Percentiles rank a stretch among this genome's conserved stretches.
Evolutionary conservation across 92 coral and sea anemone genomes (phyloP).

Genomic region (Montipora capitata): DNA sequence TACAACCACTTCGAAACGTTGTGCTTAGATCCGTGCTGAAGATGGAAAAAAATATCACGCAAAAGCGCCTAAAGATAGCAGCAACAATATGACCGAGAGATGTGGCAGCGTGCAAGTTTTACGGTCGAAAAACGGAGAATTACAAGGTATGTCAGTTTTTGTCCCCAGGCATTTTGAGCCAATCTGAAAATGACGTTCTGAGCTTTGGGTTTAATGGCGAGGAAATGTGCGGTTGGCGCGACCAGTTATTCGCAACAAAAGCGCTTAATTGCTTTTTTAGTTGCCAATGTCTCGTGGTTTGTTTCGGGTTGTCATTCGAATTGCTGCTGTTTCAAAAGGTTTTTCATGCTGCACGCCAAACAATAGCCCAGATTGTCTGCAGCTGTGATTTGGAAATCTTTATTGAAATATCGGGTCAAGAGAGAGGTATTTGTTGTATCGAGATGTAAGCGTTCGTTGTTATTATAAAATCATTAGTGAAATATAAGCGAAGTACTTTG

Average conservation of each 20-base stretch:
- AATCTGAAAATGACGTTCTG: not conserved
- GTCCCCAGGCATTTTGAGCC: not conserved
- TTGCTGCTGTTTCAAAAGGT: not conserved
- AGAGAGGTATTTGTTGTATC: slow-evolving; percentile 28
- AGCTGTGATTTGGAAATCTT: slow-evolving; percentile 23
- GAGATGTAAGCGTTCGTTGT: slow-evolving; percentile 16
- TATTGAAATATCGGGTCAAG: slow-evolving; percentile 58
- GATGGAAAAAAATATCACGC: slow-evolving; percentile 10
- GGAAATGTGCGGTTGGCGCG: slow-evolving; percentile 28
- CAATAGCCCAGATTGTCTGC: not conserved
- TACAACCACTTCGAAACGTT: slow-evolving; percentile 7
- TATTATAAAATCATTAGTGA: slow-evolving; percentile 11
- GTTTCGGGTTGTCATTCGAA: slow-evolving; percentile 1
- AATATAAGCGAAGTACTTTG: not conserved
- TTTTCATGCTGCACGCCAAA: not conserved
- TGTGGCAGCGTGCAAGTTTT: slow-evolving; percentile 16
- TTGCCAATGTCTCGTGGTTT: slow-evolving; percentile 12
- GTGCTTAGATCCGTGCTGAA: slow-evolving; percentile 5
- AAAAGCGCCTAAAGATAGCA: not conserved
- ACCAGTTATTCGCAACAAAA: slow-evolving; percentile 15
- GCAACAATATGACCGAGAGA: slow-evolving; percentile 13
- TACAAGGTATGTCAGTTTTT: slow-evolving; percentile 6
- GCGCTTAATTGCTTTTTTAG: slow-evolving; percentile 22
- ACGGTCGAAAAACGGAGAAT: slow-evolving; percentile 11
- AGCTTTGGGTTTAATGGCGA: not conserved